Evolutionary conservation across 2,113 vertebrate species (phyloP), one percentile per base, ranked within the genome.

Genomic region (Henicopernis longicauda): DNA sequence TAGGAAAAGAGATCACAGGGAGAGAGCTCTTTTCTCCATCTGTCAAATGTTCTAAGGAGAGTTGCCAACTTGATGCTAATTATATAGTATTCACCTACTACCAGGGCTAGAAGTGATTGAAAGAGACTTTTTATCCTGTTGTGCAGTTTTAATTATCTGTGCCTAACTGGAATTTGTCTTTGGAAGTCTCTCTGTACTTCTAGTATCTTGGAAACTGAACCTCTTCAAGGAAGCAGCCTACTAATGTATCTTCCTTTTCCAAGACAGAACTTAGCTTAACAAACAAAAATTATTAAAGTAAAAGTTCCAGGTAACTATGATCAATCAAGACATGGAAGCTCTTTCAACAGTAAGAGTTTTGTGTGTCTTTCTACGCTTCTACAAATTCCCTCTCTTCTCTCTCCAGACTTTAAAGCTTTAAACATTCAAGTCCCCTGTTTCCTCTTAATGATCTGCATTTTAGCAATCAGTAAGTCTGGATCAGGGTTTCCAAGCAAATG

Each of bases 31-130:
- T 65, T 72, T 34, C 66, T 61, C 61, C 67, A 4, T 21, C 70
- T 59, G 54, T 86, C 31, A 40, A 57, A 23, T 19, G 34, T 82
- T 92, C 90, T 23, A 54, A 91, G 84, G 44, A 47, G 31, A 52
- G 65, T 65, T 93, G 86, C 83, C 93, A 96, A 3, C 32, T 70
- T 55, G 69, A 52, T 89, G 77, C 18, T 96, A 91, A 95, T 96
- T 96, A 74, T 55, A 31, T 5, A 54, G 69, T 27, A 55, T 36
- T 91, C 65, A 63, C 23, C 65, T 63, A 59, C n/a, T 69, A 86
- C 17, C 77, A 55, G 47, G 89, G 81, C 86, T 95, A 94, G 82
- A 87, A 94, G 83, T 38, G 71, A 78, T 63, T 84, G 89, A 89
- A 86, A 81, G 76, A 95, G 80, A 34, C 77, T 86, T 91, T 79